These are phyloP conservation scores for Gracilinanus agilis DNA, from an alignment of 2,113 vertebrate species.

Conservation along the genomic window DNA sequence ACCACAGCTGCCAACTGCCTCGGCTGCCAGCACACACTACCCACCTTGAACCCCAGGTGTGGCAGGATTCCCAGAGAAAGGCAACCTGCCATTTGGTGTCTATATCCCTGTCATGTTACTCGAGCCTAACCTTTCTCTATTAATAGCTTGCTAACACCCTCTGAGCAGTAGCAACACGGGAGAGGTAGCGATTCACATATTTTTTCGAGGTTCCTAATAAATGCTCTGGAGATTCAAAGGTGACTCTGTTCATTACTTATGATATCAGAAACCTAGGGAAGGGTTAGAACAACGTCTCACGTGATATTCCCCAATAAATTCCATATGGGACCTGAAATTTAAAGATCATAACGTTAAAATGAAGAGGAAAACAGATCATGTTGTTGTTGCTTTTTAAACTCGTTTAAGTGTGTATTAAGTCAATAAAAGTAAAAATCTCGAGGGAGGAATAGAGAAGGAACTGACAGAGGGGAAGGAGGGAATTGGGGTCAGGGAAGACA, in stretches of 20 bases:
- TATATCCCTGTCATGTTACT: not conserved
- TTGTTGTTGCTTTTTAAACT: not conserved
- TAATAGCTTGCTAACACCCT: not conserved
- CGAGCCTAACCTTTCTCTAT: not conserved
- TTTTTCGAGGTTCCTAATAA: not conserved
- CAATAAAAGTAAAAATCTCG: not conserved
- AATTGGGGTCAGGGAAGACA: not conserved
- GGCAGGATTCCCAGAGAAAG: not conserved
- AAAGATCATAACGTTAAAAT: not conserved
- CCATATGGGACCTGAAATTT: not conserved
- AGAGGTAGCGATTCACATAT: not conserved
- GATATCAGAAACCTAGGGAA: not conserved
- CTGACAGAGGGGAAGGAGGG: not conserved
- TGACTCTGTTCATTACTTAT: not conserved
- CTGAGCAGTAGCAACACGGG: not conserved
- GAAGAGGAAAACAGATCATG: not conserved
- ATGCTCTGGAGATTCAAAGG: not conserved
- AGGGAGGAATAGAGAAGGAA: not conserved
- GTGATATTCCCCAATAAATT: not conserved
- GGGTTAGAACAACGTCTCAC: not conserved
- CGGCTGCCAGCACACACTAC: not conserved
- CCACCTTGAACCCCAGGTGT: not conserved
- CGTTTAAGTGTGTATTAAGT: not conserved
- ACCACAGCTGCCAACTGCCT: not conserved
- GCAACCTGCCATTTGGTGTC: not conserved